These are phyloP conservation scores for Volucella inanis DNA, from an alignment of 2,888 invertebrate species.

Conservation along the genomic window DNA sequence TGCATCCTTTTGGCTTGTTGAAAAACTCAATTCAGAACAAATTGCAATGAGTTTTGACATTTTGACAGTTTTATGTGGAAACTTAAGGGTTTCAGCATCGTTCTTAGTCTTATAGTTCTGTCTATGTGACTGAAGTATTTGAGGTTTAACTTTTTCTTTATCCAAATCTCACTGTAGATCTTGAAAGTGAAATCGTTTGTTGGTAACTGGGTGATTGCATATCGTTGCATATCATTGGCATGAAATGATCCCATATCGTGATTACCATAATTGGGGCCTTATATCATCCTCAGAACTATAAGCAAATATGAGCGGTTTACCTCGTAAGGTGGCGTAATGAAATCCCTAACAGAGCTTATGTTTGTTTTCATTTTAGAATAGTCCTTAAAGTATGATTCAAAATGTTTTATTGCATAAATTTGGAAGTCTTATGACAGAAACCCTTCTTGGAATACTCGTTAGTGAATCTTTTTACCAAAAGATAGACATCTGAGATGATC, in stretches of 20 bases:
- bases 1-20: neutral
- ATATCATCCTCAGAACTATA: constrained; percentile 54
- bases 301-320: neutral
- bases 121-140: constrained; percentile 5
- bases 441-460: too few relatives aligned
- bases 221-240: constrained; percentile 47
- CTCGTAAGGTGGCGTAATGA: too few relatives aligned
- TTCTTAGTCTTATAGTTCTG: neutral
- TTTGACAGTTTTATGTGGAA: too few relatives aligned
- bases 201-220: constrained; percentile 1
- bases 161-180: constrained; percentile 5
- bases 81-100: neutral
- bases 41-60: too few relatives aligned
- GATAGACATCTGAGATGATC: too few relatives aligned
- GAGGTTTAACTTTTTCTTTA: neutral
- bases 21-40: constrained; percentile 9
- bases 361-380: too few relatives aligned
- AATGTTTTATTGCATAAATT: too few relatives aligned
- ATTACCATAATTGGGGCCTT: constrained; percentile 69
- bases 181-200: constrained; percentile 18
- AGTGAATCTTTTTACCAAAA: too few relatives aligned
- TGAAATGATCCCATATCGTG: constrained; percentile 62
- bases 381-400: too few relatives aligned
- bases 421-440: too few relatives aligned
- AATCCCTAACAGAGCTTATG: too few relatives aligned